A percentile compares a stretch with the other conserved stretches of the same genome.
Evolutionary conservation across 35 echinoderm and acorn worm genomes (phyloP).

Genomic region (Strongylocentrotus purpuratus): DNA sequence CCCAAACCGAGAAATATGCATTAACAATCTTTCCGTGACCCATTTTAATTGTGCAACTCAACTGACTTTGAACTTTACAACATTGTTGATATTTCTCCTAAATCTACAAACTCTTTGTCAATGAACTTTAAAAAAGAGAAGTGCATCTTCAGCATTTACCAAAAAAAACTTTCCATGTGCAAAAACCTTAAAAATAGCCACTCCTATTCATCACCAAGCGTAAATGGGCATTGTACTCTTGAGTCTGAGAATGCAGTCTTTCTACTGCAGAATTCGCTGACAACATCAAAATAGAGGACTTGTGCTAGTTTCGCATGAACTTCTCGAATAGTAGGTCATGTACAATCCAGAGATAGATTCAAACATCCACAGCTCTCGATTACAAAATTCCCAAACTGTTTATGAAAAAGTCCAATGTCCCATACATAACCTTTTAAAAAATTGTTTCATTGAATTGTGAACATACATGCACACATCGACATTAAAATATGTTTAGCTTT

Average conservation of each 20-base stretch:
- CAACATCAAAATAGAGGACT: neutral
- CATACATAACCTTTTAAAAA: no score
- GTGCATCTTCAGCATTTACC: neutral
- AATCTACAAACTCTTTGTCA: neutral
- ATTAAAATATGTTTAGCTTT: no score
- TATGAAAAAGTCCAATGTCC: no score
- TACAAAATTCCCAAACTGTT: no score
- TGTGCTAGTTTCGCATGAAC: no score
- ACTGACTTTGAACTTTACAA: neutral
- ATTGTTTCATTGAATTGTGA: no score
- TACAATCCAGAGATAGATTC: no score
- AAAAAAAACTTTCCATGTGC: neutral
- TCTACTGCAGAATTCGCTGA: neutral
- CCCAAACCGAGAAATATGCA: neutral
- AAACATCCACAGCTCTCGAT: no score
- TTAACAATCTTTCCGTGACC: neutral
- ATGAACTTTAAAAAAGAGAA: neutral
- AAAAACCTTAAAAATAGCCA: neutral
- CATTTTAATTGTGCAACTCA: no score
- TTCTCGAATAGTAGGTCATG: no score
- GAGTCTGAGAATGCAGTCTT: neutral
- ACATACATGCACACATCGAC: no score
- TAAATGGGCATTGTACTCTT: neutral
- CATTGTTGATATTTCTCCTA: neutral
- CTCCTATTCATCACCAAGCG: neutral